Percentiles rank a stretch among this genome's conserved stretches.
Evolutionary conservation across 2,113 vertebrate genomes (phyloP).

Genomic region (Okapia johnstoni): DNA sequence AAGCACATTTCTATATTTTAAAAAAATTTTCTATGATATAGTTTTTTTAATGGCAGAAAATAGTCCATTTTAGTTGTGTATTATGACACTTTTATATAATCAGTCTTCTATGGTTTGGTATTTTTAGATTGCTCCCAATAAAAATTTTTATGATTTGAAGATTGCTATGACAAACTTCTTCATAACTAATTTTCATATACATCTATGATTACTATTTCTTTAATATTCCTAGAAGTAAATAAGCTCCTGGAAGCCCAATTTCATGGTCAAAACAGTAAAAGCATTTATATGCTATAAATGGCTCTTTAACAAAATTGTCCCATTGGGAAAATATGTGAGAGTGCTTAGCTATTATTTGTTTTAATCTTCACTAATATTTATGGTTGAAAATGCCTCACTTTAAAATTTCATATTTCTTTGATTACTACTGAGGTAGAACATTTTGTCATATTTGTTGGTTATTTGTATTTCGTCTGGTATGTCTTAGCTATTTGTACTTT

Average conservation of each 20-base stretch:
- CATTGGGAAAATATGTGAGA: not conserved
- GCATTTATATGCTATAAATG: not conserved
- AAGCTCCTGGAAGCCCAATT: not conserved
- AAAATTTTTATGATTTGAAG: not conserved
- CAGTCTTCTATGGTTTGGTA: not conserved
- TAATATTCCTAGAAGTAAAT: constrained; percentile 9
- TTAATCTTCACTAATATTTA: not conserved
- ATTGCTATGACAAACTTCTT: not conserved
- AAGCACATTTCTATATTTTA: not conserved
- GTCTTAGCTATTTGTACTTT: not conserved
- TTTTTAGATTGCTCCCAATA: constrained; percentile 16
- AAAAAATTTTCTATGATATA: not conserved
- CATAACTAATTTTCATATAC: not conserved
- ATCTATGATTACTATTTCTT: not conserved
- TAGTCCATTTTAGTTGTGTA: not conserved
- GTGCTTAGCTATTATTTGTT: not conserved
- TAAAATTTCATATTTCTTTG: not conserved
- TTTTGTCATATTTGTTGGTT: not conserved
- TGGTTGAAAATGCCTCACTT: not conserved
- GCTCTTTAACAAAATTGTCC: not conserved
- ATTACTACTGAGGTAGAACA: not conserved
- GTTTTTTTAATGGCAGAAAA: not conserved
- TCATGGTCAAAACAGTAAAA: not conserved
- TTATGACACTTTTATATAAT: not conserved
- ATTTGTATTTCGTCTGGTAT: not conserved